Percentiles rank a stretch among this genome's conserved stretches.
Conservation (phyloP, 2,113 vertebrate species). For the Grus americana region DNA sequence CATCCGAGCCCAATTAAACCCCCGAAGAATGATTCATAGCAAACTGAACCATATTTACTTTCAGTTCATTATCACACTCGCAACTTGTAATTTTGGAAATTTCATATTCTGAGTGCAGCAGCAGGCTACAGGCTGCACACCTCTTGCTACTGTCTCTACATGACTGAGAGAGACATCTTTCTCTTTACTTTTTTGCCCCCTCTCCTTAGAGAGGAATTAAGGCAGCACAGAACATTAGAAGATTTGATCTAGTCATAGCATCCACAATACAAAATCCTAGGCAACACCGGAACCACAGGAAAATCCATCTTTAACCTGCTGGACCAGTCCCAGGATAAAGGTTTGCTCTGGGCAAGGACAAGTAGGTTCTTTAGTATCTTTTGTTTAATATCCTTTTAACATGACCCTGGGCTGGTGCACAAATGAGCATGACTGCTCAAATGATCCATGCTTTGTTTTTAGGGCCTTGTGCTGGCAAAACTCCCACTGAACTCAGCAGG, state of each 20-base stretch:
- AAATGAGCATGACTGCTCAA: slow-evolving; percentile 6
- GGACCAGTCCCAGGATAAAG: background rate
- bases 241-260: background rate
- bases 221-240: background rate
- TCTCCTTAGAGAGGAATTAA: background rate
- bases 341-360: slow-evolving; percentile 16
- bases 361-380: background rate
- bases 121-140: slow-evolving; percentile 19
- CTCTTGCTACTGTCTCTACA: background rate
- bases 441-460: slow-evolving; percentile 20
- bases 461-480: slow-evolving; percentile 14
- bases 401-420: background rate
- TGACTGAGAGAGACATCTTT: background rate
- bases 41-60: slow-evolving; percentile 59
- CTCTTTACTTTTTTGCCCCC: background rate
- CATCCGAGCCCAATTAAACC: slow-evolving; percentile 33
- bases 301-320: background rate
- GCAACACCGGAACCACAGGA: background rate
- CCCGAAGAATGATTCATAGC: slow-evolving; percentile 1
- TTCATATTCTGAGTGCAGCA: slow-evolving; percentile 52
- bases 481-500: background rate
- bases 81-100: slow-evolving; percentile 63
- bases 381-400: slow-evolving; percentile 12
- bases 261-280: background rate
- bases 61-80: slow-evolving; percentile 64